These are phyloP conservation scores for Larimichthys polyactis DNA, from an alignment of 2,113 vertebrate genomes.

Conservation along the genomic window DNA sequence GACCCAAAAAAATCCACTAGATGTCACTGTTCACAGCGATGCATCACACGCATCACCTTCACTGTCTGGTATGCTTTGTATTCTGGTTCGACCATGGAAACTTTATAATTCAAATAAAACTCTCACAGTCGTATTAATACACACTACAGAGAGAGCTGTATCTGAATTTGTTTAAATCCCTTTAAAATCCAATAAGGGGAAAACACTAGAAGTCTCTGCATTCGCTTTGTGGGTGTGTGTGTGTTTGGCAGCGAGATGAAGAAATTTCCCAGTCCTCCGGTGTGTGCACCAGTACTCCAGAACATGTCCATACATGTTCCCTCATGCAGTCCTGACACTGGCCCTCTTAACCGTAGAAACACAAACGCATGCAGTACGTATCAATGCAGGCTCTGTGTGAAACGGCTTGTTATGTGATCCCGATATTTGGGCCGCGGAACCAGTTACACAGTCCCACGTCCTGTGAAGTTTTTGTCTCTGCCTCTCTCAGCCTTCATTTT, in stretches of 20 bases:
- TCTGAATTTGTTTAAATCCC: background rate
- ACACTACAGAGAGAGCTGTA: background rate
- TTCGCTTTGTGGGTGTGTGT: background rate
- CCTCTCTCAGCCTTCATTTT: background rate
- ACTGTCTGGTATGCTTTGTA: background rate
- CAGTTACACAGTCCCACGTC: constrained; percentile 6
- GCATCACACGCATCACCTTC: background rate
- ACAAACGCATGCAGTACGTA: constrained; percentile 12
- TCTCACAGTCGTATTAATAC: background rate
- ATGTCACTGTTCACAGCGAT: constrained; percentile 1
- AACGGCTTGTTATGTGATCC: constrained; percentile 30
- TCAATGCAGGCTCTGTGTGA: constrained; percentile 25
- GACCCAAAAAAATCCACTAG: background rate
- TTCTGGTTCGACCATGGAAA: background rate
- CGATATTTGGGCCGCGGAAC: constrained; percentile 16
- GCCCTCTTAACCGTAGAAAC: background rate
- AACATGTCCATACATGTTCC: constrained; percentile 24
- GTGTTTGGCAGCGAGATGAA: background rate
- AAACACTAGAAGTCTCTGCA: background rate
- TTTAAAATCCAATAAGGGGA: background rate
- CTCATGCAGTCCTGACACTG: constrained; percentile 16
- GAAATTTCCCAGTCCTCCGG: constrained; percentile 6
- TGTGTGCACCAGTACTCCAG: background rate
- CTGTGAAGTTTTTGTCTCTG: background rate
- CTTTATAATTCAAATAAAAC: background rate